phyloP scores from a whole-genome alignment of 2,888 invertebrate species.

The Tricholauxania praeusta region DNA sequence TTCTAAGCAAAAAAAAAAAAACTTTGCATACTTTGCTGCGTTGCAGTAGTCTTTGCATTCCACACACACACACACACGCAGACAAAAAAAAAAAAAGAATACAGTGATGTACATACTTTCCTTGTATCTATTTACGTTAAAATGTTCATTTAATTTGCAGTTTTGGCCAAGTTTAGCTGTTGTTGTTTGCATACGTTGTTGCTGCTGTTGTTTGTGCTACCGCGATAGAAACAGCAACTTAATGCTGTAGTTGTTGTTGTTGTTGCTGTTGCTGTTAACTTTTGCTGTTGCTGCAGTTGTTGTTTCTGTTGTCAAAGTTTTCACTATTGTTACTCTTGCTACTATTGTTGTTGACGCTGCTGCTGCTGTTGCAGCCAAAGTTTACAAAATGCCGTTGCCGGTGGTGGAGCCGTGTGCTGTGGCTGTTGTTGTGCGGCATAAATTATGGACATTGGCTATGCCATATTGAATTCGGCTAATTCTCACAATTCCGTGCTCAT shows the following conservation, averaged over 20 bases:
- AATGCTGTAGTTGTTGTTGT: conserved; percentile 3
- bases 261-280: conserved; percentile 10
- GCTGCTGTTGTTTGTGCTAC: too few species aligned
- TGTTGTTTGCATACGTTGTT: neutral
- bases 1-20: neutral
- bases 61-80: neutral
- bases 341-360: conserved; percentile 49
- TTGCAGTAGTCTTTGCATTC: neutral
- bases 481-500: conserved; percentile 78
- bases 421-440: conserved; percentile 29
- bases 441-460: conserved; percentile 51
- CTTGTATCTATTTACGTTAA: conserved; percentile 54
- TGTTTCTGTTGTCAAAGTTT: conserved; percentile 45
- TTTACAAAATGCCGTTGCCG: conserved; percentile 62
- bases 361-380: conserved; percentile 62
- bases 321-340: conserved; percentile 44
- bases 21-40: neutral
- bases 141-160: conserved; percentile 58
- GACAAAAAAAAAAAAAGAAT: too few species aligned
- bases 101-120: too few species aligned
- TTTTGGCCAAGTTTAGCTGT: conserved; percentile 20
- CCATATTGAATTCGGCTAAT: conserved; percentile 65
- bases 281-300: conserved; percentile 40
- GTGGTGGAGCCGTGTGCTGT: conserved; percentile 52
- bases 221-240: neutral